Evolutionary conservation across 2,113 vertebrate species (phyloP), one percentile per base, ranked within the genome.

Genomic region (Hippopotamus amphibius): DNA sequence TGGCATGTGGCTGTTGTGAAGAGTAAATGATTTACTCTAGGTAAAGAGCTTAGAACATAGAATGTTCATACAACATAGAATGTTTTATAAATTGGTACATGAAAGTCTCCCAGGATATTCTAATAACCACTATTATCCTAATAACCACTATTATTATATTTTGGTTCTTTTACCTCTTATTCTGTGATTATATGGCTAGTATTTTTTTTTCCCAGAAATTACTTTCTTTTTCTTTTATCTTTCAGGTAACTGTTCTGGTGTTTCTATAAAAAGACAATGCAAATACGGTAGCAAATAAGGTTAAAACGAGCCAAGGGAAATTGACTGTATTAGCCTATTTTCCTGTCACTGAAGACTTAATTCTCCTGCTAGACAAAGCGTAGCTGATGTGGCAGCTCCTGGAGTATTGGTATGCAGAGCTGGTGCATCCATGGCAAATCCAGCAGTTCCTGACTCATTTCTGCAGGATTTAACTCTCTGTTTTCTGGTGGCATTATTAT

Each of bases 301-400:
- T 66, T 92, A 96, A 97, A 94, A 65, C 0, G 21, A 92, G 83
- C 57, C 17, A 21, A 33, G 46, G 71, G 79, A 77, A 93, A 96
- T 92, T 48, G 85, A 90, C 19, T 77, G 26, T 48, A 66, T 65
- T 92, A 71, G 46, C 50, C 19, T 88, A 50, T 86, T 90, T 96
- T 93, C n/a, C 68, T 87, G 48, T 97, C 93, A 69, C 61, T 80
- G 74, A 97, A 95, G 41, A 61, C 69, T 92, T 93, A 83, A 81
- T 92, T 95, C 83, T 93, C 28, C 41, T 88, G 48, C 68, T 61
- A 90, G 74, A 88, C 53, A 68, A 88, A 82, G 93, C 4, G 0
- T 48, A 90, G 77, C 61, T 48, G 41, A 85, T 66, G 61, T 55
- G 65, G 9, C 4, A 5, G 12, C 53, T 79, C 6, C 21, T 50